Evolutionary conservation across 1,140 invertebrate species (phyloP).

Genomic region (Paramacrobiotus metropolitanus): DNA sequence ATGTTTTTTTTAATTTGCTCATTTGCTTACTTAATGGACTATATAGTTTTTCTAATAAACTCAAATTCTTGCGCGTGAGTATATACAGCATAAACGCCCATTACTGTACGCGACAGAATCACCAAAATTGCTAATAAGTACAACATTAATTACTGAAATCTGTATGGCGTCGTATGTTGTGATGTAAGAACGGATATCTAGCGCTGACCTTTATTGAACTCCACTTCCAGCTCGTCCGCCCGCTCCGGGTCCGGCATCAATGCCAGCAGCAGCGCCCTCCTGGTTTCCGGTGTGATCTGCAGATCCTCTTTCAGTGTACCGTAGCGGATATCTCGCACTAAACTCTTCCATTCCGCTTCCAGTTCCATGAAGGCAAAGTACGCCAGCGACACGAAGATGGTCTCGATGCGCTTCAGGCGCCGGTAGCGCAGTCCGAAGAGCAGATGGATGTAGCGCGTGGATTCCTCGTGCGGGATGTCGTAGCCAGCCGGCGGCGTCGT

Average conservation of each 20-base stretch:
- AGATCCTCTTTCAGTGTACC: not conserved
- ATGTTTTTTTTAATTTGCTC: too few species aligned
- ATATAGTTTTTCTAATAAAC: not conserved
- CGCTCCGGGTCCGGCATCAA: not conserved
- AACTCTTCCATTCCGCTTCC: not conserved
- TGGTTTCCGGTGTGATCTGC: not conserved
- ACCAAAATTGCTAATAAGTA: not conserved
- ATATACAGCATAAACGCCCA: too few species aligned
- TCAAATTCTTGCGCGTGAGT: too few species aligned
- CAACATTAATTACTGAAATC: not conserved
- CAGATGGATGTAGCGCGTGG: not conserved
- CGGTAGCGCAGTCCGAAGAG: not conserved
- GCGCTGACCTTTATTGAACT: not conserved
- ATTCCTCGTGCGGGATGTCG: not conserved
- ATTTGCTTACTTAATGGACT: too few species aligned
- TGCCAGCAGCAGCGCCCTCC: not conserved
- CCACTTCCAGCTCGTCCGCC: not conserved
- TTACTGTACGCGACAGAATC: not conserved
- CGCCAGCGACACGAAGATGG: not conserved
- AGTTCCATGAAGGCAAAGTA: not conserved
- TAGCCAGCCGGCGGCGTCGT: not conserved
- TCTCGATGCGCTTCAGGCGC: not conserved
- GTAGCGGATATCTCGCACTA: not conserved
- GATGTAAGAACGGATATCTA: not conserved
- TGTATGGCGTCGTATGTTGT: not conserved